phyloP scores from a whole-genome alignment of 2,888 invertebrate species.

The Trichopoda pennipes region DNA sequence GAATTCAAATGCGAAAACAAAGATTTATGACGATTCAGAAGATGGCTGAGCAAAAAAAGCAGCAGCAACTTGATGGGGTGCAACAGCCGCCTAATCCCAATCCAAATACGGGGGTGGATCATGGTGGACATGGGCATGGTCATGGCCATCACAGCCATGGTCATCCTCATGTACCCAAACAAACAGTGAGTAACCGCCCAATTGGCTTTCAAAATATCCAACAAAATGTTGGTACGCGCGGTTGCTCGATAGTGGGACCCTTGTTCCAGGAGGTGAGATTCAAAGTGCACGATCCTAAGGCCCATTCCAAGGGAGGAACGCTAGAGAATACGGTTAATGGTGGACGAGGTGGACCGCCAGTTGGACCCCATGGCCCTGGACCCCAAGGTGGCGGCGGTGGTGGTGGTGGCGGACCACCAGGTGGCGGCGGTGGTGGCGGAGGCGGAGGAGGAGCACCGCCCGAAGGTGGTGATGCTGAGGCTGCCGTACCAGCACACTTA shows the following conservation, averaged over 20 bases:
- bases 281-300: slow-evolving; percentile 96
- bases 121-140: slow-evolving; percentile 81
- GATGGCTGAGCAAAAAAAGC: slow-evolving; percentile 95
- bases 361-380: slow-evolving; percentile 82
- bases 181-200: slow-evolving; percentile 82
- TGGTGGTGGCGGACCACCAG: slow-evolving; percentile 79
- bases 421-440: slow-evolving; percentile 77
- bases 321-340: slow-evolving; percentile 95
- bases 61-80: slow-evolving; percentile 89
- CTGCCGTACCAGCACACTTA: slow-evolving; percentile 85
- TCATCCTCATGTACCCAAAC: slow-evolving; percentile 82
- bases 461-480: slow-evolving; percentile 81
- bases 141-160: slow-evolving; percentile 81
- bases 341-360: slow-evolving; percentile 84
- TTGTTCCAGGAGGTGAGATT: slow-evolving; percentile 95
- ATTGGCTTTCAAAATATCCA: slow-evolving; percentile 82
- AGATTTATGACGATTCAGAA: slow-evolving; percentile 94
- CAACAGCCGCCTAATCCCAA: slow-evolving; percentile 90
- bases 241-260: slow-evolving; percentile 85
- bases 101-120: slow-evolving; percentile 83
- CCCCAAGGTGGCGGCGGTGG: slow-evolving; percentile 78
- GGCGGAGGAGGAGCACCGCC: slow-evolving; percentile 81
- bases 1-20: slow-evolving; percentile 97
- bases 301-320: slow-evolving; percentile 95
- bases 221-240: slow-evolving; percentile 82